Base-by-base conservation (phyloP, 2,888 invertebrate species). In the Periphyllus acericola region DNA sequence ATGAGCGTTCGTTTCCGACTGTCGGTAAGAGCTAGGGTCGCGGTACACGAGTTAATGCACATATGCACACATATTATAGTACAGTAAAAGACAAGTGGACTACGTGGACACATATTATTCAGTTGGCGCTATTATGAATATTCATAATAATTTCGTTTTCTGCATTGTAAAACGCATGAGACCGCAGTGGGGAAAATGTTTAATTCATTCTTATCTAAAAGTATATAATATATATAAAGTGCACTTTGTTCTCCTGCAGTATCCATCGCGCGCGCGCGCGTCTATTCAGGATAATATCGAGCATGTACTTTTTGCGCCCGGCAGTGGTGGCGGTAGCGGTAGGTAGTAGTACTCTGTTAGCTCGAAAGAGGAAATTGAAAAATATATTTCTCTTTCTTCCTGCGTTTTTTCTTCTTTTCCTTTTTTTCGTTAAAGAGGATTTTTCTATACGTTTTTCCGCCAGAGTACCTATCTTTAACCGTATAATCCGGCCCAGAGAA, bases 401-500 rank as follows among this genome's bases (percentile, higher is more conserved):
- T 21, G 75, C 74, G 75, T 83, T 85, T 34, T 78, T 78, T 68
- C 25, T 46, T 68, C 46, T 46, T 46, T 9, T 9, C 11, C 9
- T 46, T 46, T 46, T 80, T 86, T 60, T 21, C 66, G 80, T 60
- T 87, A 87, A 87, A 87, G 87, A 87, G 81, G 87, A 87, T 87
- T 87, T 87, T 81, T 87, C 87, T 87, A 81, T 87, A 81, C 87
- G 87, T 87, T 87, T 80, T 87, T 87, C 87, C 74, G 40, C 80
- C 79, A 71, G 60, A 87, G 86, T 72, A 81, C 87, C 87, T 84
- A 84, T 87, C 87, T 87, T 87, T 87, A 87, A 87, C 87, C 87
- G 87, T 87, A 81, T 87, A 87, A 87, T 87, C 87, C 87, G 81
- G 80, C 66, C 40, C 87, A n/a, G 87, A 81, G 87, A 87, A 87